Base-by-base conservation (phyloP, 2,888 invertebrate species). In the Antitype chi region DNA sequence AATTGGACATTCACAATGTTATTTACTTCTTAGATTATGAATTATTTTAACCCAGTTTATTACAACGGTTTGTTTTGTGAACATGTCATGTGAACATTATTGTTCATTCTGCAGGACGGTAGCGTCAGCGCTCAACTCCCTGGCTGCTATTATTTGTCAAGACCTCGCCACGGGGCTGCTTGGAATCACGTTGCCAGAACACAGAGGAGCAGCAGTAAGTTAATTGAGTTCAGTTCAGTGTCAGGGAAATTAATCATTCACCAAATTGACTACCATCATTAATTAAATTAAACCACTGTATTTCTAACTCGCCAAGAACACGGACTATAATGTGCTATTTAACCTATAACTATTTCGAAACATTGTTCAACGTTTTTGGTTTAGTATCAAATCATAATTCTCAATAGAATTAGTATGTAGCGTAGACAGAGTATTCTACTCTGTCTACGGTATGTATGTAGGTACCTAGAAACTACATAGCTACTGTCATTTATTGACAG, bases 41-140 rank as follows among this genome's bases (percentile, higher is more conserved):
- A 76, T 52, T 67, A 52, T 11, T 17, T 67, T 28, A 53, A 32
- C n/a, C 28, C 64, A 32, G 5, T 23, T 11, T 23, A 9, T 28
- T 23, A 60, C 28, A 70, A 53, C 28, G 20, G 43, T 57, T 57
- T 67, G 7, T 66, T 43, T 63, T n/a, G 23, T 43, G 9, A 80
- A 43, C n/a, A 20, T 43, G 5, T 17, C 52, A 64, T 25, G 38
- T 6, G 13, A 60, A 75, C 13, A n/a, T 70, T 53, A 38, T 59
- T 68, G 1, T 72, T 59, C 17, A 52, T n/a, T 64, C 53, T 95
- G 70, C 94, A 99, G 99, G 89, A 99, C 99, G 11, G 99, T 99
- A 9, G 99, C 99, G 0, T 98, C 99, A n/a, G 99, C 99, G 0
- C 94, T 99, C 76, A 99, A 99, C 92, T 99, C 99, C 0, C 95